Conservation (phyloP, 2,888 invertebrate genomes). For the Enchytraeus crypticus region DNA sequence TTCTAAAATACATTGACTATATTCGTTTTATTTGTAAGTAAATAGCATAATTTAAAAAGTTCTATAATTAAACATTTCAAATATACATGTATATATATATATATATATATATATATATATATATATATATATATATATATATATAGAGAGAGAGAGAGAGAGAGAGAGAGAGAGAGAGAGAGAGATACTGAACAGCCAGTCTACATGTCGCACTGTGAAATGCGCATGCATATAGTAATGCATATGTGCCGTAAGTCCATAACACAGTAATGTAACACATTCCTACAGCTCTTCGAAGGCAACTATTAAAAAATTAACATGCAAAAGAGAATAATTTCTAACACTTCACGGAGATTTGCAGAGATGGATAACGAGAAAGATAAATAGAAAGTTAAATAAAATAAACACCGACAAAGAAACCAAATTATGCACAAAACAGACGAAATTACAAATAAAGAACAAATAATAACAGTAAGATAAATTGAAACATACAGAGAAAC, state of each 20-base stretch:
- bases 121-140: slow-evolving; percentile 5
- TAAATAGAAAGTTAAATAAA: background rate
- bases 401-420: background rate
- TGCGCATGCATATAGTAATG: no score
- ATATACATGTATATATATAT: background rate
- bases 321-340: background rate
- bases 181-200: no score
- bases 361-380: background rate
- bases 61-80: background rate
- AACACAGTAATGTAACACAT: no score
- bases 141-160: background rate
- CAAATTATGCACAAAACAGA: background rate
- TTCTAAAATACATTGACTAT: no score
- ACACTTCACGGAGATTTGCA: background rate
- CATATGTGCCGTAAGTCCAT: no score
- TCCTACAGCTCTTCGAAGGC: no score
- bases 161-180: no score
- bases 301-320: background rate
- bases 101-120: slow-evolving; percentile 4
- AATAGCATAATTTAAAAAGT: background rate
- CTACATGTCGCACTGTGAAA: no score
- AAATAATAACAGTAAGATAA: background rate
- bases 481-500: background rate
- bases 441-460: background rate
- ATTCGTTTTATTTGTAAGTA: no score